Base-by-base conservation (phyloP, 2,797 vertebrate species). In the Brotula barbata region DNA sequence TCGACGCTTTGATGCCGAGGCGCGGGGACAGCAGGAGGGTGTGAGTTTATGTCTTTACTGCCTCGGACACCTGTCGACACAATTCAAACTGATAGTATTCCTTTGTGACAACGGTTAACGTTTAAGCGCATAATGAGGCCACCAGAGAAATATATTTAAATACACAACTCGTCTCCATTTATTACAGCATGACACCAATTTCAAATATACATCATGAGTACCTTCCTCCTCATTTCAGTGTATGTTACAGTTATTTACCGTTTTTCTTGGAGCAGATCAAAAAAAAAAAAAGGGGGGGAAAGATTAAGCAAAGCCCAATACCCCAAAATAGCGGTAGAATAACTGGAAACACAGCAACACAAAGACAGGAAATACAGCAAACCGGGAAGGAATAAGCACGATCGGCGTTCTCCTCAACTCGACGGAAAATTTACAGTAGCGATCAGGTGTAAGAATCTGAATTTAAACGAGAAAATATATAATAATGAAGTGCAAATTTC, bases 181-280 rank as follows among this genome's bases (percentile, higher is more conserved):
- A 97, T 96, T 96, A 96, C 90, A 92, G 93, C 92, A 93, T 93
- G 93, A 97, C 94, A 94, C 90, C 85, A 84, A 95, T 93, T 95
- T 94, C 90, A 94, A 95, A 97, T 98, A 94, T 98, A 98, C 96
- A 98, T 90, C 91, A 92, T 92, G 91, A 93, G 92, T 93, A 95
- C 92, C 89, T 40, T 88, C 90, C 85, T 91, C 92, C 90, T 90
- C 91, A 85, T 36, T 89, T 94, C 93, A 93, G 91, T 92, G 91
- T 95, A 94, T 95, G 92, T 92, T 95, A 96, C 95, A 96, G 91
- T 89, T 93, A 93, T 93, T 92, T 93, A 92, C 87, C 54, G 81
- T 68, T 83, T 81, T 51, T 92, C 49, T 89, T 89, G 88, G 87
- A 91, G 90, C 91, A 91, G 90, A 77, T 73, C 47, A 85, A 84